Conservation (phyloP, 2,888 invertebrate species). For the Diarsia rubi region DNA sequence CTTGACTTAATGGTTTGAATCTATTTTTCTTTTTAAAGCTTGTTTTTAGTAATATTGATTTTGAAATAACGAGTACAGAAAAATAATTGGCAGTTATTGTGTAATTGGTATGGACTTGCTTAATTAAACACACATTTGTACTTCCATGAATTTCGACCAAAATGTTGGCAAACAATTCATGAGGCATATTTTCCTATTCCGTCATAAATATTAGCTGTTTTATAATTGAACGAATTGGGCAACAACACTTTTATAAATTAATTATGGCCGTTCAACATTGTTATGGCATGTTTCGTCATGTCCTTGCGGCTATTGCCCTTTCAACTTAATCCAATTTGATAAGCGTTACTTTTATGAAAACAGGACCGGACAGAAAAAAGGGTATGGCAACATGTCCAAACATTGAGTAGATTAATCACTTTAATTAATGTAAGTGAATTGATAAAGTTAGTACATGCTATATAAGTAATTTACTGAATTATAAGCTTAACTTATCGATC, state of each 20-base stretch:
- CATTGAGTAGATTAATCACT: slow-evolving; percentile 61
- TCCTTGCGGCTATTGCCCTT: slow-evolving; percentile 70
- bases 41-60: background rate
- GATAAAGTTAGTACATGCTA: slow-evolving; percentile 28
- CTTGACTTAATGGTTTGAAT: background rate
- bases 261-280: slow-evolving; percentile 57
- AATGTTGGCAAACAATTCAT: background rate
- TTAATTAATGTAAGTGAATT: slow-evolving; percentile 58
- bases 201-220: slow-evolving; percentile 27
- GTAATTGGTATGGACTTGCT: background rate
- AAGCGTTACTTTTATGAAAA: slow-evolving; percentile 73
- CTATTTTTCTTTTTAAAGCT: background rate
- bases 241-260: slow-evolving; percentile 59
- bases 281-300: slow-evolving; percentile 63
- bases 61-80: background rate
- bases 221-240: slow-evolving; percentile 37
- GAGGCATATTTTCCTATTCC: slow-evolving; percentile 16
- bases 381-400: slow-evolving; percentile 63
- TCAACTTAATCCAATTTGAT: slow-evolving; percentile 73
- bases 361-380: slow-evolving; percentile 68
- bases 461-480: slow-evolving; percentile 31
- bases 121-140: background rate
- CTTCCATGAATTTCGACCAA: slow-evolving; percentile 2
- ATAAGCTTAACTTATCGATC: slow-evolving; percentile 28
- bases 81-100: background rate